Evolutionary conservation across 2,888 invertebrate species (phyloP).

Genomic region (Lithophane leautieri): DNA sequence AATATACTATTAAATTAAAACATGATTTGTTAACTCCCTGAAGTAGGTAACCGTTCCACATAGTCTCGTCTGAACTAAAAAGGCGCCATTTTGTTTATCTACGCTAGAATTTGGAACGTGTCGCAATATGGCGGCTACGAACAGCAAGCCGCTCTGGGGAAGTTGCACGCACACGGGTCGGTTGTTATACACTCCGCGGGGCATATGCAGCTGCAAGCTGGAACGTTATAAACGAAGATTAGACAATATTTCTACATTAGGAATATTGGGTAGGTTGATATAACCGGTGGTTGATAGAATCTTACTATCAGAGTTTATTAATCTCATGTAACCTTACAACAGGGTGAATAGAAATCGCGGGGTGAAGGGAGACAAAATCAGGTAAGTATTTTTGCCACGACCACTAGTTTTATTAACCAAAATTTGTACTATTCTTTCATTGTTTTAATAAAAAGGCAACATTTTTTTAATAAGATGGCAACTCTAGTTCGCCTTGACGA

Average conservation of each 20-base stretch:
- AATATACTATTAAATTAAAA: slow-evolving; percentile 22
- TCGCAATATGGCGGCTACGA: slow-evolving; percentile 73
- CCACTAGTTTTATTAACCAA: too few species aligned
- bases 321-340: too few species aligned
- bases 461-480: too few species aligned
- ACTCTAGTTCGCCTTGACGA: too few species aligned
- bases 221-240: slow-evolving; percentile 49
- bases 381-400: too few species aligned
- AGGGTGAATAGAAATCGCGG: too few species aligned
- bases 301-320: too few species aligned
- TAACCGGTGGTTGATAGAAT: too few species aligned
- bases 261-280: too few species aligned
- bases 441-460: too few species aligned
- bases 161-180: slow-evolving; percentile 85
- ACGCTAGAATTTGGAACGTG: slow-evolving; percentile 76
- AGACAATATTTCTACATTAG: not conserved
- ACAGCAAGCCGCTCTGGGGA: slow-evolving; percentile 85
- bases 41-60: not conserved
- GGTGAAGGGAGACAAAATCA: too few species aligned
- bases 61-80: slow-evolving; percentile 10
- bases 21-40: slow-evolving; percentile 47
- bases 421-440: too few species aligned
- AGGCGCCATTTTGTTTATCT: slow-evolving; percentile 61
- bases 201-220: slow-evolving; percentile 85
- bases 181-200: slow-evolving; percentile 84